Evolutionary conservation across 2,797 vertebrate species (phyloP), one percentile per base, ranked within the genome.

Genomic region (Eurystomus glaucurus): DNA sequence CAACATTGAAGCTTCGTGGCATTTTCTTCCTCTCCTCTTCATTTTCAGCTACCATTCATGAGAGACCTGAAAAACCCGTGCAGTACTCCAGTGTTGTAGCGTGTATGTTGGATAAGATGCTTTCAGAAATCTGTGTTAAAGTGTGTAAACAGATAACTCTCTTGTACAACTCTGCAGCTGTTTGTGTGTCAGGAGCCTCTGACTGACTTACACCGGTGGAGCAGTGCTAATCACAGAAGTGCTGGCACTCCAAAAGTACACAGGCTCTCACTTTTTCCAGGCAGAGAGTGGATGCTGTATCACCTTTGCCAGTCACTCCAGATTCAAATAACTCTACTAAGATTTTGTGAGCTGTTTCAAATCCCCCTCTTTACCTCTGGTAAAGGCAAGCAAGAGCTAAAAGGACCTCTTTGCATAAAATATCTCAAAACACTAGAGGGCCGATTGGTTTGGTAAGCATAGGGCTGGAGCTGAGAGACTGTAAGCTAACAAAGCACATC

Each of bases 11-110:
- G 62, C 69, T 90, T 81, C 76, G 29, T 81, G 83, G 64, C 37
- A 80, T 92, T 96, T 93, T 80, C 90, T 96, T 81, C 43, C 70
- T 57, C 89, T 96, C 61, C 22, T 93, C 95, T 96, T 96, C 77
- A 74, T 95, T 95, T 96, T 88, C 70, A 97, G 85, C 76, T 72
- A 22, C 80, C 96, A 82, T 43, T 93, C 95, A 55, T 16, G n/a
- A 41, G n/a, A 88, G 43, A 88, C 52, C 83, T 74, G 54, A 93
- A 90, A 91, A 82, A 35, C 50, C 39, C 46, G 39, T 66, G 57
- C n/a, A 71, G 75, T 18, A 33, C 70, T 43, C 60, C 69, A 82
- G 61, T 11, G 33, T 89, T 72, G 79, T 25, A 92, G 51, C 1
- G 0, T 29, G 26, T 37, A 14, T 75, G 61, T 52, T 90, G 90